Conservation (phyloP, 2,113 vertebrate species). For the Leuciscus idus region DNA sequence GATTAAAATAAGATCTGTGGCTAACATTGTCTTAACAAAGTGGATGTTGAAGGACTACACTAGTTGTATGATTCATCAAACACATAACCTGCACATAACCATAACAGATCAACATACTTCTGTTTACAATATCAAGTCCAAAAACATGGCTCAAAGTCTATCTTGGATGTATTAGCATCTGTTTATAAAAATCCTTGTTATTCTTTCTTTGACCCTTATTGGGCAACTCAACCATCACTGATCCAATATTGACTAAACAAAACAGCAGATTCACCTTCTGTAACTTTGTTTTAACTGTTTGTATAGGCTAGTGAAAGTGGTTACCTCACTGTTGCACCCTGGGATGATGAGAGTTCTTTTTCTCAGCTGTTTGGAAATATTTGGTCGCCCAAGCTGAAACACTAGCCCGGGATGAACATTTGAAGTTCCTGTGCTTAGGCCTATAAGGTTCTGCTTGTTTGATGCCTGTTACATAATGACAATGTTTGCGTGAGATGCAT, state of each 20-base stretch:
- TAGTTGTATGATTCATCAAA: not conserved
- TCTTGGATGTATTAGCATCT: constrained; percentile 8
- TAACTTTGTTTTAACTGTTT: not conserved
- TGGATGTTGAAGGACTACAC: not conserved
- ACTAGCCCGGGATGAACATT: not conserved
- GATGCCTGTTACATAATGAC: constrained; percentile 35
- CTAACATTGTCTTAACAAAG: not conserved
- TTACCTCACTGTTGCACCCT: not conserved
- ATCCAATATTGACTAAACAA: constrained; percentile 40
- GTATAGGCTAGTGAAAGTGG: not conserved
- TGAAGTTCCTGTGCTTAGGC: not conserved
- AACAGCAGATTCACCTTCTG: not conserved
- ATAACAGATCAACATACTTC: not conserved
- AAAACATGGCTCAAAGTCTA: constrained; percentile 45
- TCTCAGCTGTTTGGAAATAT: not conserved
- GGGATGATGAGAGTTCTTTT: not conserved
- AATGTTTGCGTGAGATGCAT: not conserved
- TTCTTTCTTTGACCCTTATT: constrained; percentile 40
- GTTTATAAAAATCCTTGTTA: constrained; percentile 33
- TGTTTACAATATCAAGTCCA: constrained; percentile 35
- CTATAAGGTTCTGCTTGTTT: not conserved
- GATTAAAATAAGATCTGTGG: not conserved
- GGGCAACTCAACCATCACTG: constrained; percentile 39
- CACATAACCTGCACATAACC: not conserved
- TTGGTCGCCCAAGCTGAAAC: not conserved